Evolutionary conservation across 1,140 invertebrate species (phyloP).

Genomic region (Rhysida immarginata): DNA sequence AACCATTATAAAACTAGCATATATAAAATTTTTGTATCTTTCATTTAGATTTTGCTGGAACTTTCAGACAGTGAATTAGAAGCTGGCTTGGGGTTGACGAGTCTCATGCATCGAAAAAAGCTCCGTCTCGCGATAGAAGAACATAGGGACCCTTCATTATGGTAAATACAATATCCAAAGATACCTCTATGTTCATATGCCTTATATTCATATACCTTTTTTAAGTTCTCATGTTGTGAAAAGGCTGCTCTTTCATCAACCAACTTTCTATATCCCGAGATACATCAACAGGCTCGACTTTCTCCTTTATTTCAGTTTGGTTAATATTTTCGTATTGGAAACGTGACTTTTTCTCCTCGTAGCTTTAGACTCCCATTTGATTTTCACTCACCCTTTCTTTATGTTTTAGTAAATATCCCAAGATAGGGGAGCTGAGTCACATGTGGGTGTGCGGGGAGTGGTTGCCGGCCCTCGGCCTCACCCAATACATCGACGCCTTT

Average conservation of each 20-base stretch:
- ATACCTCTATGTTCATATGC: not conserved
- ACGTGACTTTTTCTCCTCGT: too few relatives aligned
- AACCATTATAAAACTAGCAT: too few relatives aligned
- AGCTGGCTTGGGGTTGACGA: constrained; percentile 66
- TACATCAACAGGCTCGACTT: too few relatives aligned
- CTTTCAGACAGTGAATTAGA: constrained; percentile 75
- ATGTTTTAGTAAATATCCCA: constrained; percentile 59
- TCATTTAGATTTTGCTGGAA: constrained; percentile 49
- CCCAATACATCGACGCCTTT: constrained; percentile 75
- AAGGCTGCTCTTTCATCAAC: too few relatives aligned
- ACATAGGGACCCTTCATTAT: constrained; percentile 54
- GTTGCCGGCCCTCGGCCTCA: constrained; percentile 74
- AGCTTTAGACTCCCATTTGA: too few relatives aligned
- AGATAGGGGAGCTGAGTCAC: constrained; percentile 67
- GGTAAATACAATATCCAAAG: constrained; percentile 19
- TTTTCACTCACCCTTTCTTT: too few relatives aligned
- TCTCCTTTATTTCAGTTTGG: not conserved
- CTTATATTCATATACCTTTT: too few relatives aligned
- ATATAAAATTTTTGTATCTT: not conserved
- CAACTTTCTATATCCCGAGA: too few relatives aligned
- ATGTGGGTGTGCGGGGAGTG: constrained; percentile 84
- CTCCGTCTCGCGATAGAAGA: constrained; percentile 85
- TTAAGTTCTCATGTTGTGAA: too few relatives aligned
- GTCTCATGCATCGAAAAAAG: constrained; percentile 84
- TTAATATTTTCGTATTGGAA: too few relatives aligned